Percentiles rank a stretch among this genome's conserved stretches.
These are phyloP conservation scores for Eolophus roseicapilla DNA, from an alignment of 2,113 vertebrate species.

Conservation along the genomic window DNA sequence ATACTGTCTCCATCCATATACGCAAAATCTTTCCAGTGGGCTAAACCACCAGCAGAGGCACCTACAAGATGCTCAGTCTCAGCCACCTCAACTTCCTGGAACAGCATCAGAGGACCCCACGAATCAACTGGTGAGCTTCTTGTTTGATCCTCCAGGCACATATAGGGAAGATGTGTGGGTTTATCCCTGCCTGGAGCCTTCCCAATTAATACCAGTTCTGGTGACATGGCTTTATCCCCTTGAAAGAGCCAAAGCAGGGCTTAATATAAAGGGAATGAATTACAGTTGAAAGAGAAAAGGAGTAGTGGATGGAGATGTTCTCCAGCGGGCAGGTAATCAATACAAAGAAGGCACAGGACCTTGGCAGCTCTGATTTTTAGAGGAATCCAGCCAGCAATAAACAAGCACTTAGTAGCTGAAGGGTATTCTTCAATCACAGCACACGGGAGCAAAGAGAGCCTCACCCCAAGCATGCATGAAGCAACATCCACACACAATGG, in stretches of 20 bases:
- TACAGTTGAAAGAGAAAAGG: background rate
- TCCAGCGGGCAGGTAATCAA: background rate
- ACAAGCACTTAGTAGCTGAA: background rate
- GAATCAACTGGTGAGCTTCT: background rate
- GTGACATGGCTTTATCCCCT: background rate
- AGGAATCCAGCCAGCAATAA: background rate
- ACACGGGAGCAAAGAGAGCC: background rate
- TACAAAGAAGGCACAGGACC: background rate
- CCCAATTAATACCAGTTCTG: background rate
- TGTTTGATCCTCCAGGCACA: background rate
- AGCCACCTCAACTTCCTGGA: background rate
- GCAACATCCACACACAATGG: background rate
- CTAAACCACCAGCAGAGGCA: background rate
- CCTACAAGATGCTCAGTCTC: background rate
- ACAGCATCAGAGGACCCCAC: fast-evolving
- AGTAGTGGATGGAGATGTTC: background rate
- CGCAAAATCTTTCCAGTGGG: background rate
- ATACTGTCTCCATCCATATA: background rate
- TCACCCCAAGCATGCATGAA: background rate
- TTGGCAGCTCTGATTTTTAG: background rate
- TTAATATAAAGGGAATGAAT: background rate
- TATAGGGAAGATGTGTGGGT: background rate
- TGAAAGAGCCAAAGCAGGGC: background rate
- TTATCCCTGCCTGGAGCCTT: background rate
- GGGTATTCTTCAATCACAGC: fast-evolving